These are phyloP conservation scores for Pandemis heparana DNA, from an alignment of 2,888 invertebrate genomes.

Conservation along the genomic window DNA sequence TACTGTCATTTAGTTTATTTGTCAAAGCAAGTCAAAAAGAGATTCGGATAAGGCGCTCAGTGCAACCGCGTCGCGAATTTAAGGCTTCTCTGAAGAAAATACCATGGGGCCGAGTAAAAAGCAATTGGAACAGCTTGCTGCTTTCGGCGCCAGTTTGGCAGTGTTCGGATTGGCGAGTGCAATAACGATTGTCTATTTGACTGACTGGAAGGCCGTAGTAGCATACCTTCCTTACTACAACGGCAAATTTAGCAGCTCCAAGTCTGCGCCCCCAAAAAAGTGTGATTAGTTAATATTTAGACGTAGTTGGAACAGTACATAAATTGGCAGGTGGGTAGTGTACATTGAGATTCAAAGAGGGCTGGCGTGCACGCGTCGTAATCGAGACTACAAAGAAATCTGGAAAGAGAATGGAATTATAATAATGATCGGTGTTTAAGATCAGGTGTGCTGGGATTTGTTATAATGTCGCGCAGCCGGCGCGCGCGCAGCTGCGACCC, in stretches of 20 bases:
- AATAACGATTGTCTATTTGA: conserved; percentile 87
- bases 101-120: conserved; percentile 75
- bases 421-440: conserved; percentile 76
- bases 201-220: conserved; percentile 91
- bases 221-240: conserved; percentile 91
- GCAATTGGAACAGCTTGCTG: conserved; percentile 81
- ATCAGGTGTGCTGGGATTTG: conserved; percentile 83
- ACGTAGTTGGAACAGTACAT: neutral
- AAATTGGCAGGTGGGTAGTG: conserved; percentile 28
- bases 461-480: conserved; percentile 81
- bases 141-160: conserved; percentile 80
- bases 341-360: conserved; percentile 50
- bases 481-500: conserved; percentile 77
- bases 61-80: neutral
- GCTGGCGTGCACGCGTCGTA: conserved; percentile 60
- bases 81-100: too few relatives aligned
- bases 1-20: neutral
- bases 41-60: neutral
- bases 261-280: conserved; percentile 35
- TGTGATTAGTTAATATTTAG: conserved; percentile 41
- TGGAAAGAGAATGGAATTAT: conserved; percentile 68
- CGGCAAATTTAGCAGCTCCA: conserved; percentile 83
- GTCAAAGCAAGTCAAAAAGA: neutral
- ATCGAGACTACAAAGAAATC: conserved; percentile 55
- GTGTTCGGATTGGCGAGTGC: conserved; percentile 86